A percentile compares a stretch with the other conserved stretches of the same genome.
These are phyloP conservation scores for Dascyllus trimaculatus DNA, from an alignment of 2,113 vertebrate species.

Conservation along the genomic window DNA sequence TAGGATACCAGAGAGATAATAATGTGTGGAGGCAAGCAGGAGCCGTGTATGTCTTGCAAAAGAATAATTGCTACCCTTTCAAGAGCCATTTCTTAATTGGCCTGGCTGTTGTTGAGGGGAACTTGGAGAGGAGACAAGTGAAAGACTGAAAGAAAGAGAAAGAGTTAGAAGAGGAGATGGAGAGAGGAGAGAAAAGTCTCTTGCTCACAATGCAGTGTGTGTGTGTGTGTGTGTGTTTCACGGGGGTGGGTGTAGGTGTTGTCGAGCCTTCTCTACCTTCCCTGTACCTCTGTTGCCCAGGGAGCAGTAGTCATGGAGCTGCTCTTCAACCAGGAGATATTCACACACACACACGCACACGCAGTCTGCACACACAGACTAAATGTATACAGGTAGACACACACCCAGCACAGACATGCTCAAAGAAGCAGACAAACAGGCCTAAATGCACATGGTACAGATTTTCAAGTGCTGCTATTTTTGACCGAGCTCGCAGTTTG, in stretches of 20 bases:
- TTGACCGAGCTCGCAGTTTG: slow-evolving; percentile 26
- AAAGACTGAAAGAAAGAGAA: slow-evolving; percentile 57
- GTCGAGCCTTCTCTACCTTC: slow-evolving; percentile 53
- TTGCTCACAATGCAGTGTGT: slow-evolving; percentile 8
- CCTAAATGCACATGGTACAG: slow-evolving; percentile 4
- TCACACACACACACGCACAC: slow-evolving; percentile 35
- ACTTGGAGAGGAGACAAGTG: slow-evolving; percentile 76
- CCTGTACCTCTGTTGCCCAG: slow-evolving; percentile 71
- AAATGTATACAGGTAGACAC: slow-evolving; percentile 32
- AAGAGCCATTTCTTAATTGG: slow-evolving; percentile 86
- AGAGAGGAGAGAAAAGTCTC: slow-evolving; percentile 38
- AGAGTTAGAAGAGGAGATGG: slow-evolving; percentile 38
- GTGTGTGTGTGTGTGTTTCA: slow-evolving; percentile 37
- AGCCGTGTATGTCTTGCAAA: slow-evolving; percentile 83
- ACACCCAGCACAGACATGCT: slow-evolving; percentile 8
- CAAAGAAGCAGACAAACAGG: slow-evolving; percentile 25
- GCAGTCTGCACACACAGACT: not conserved
- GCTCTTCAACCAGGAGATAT: slow-evolving; percentile 66
- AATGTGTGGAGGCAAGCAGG: slow-evolving; percentile 82
- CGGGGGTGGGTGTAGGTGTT: slow-evolving; percentile 42
- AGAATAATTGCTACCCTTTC: slow-evolving; percentile 87
- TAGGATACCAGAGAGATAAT: slow-evolving; percentile 83
- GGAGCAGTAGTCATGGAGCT: slow-evolving; percentile 79
- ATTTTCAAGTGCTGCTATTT: slow-evolving; percentile 13
- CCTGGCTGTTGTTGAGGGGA: slow-evolving; percentile 80